Conservation (phyloP, 2,113 vertebrate species). For the Gasterosteus aculeatus region DNA sequence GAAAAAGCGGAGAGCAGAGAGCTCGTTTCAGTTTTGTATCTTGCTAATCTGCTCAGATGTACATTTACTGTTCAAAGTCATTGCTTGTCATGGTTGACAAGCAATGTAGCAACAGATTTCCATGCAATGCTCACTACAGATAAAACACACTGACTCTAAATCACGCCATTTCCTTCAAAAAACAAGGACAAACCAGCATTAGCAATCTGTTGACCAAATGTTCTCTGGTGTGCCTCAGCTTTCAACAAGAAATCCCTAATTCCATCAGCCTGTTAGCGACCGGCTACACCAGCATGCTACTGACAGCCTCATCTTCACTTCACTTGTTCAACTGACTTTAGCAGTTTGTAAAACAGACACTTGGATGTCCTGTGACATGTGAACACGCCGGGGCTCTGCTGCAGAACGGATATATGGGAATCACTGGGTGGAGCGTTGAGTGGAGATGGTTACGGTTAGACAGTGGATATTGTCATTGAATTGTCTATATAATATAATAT, state of each 20-base stretch:
- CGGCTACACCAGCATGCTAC: background rate
- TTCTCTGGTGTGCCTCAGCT: background rate
- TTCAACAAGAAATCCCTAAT: background rate
- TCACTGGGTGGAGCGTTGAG: background rate
- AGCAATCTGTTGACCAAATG: background rate
- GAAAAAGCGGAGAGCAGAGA: slow-evolving; percentile 1
- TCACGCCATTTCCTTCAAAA: background rate
- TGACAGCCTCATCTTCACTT: background rate
- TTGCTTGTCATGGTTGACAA: background rate
- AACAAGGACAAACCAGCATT: background rate
- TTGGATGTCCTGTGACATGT: background rate
- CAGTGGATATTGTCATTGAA: background rate
- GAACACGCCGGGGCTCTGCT: background rate
- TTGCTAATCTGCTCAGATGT: slow-evolving; percentile 40
- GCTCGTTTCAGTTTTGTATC: slow-evolving; percentile 40
- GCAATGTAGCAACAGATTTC: background rate
- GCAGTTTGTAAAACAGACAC: background rate
- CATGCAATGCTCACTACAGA: background rate
- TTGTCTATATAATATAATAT: background rate
- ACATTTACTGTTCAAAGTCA: slow-evolving; percentile 11
- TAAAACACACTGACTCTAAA: background rate
- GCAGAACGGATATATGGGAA: background rate
- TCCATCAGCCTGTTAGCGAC: background rate
- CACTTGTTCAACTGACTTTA: background rate
- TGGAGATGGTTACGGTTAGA: background rate